Conservation (phyloP, 1,140 invertebrate genomes). For the Archegozetes longisetosus region DNA sequence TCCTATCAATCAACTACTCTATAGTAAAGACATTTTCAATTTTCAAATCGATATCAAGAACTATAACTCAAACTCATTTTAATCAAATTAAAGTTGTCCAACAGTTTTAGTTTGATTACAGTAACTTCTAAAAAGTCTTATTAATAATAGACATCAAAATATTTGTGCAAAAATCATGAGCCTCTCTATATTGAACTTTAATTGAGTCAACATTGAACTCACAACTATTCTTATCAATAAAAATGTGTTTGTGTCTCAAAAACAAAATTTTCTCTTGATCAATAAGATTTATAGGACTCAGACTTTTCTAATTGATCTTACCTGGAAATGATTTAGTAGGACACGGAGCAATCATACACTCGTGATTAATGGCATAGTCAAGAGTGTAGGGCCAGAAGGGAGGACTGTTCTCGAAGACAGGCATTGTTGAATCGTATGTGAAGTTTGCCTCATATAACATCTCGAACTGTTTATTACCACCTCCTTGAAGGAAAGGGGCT, state of each 20-base stretch:
- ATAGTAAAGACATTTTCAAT: no score
- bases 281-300: no score
- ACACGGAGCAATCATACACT: conserved; percentile 56
- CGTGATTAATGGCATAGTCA: conserved; percentile 44
- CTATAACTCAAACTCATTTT: no score
- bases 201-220: neutral
- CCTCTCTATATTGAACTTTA: no score
- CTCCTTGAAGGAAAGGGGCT: conserved; percentile 30
- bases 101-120: no score
- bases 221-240: neutral
- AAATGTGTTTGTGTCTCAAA: neutral
- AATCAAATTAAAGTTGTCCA: no score
- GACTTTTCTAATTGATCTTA: no score
- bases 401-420: conserved; percentile 49
- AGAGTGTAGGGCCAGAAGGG: conserved; percentile 71
- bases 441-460: conserved; percentile 28
- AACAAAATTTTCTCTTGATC: no score
- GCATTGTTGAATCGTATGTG: conserved; percentile 30
- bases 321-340: conserved; percentile 64
- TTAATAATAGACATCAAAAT: no score
- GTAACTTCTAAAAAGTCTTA: no score
- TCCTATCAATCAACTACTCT: neutral
- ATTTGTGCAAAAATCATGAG: no score
- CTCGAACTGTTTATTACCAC: conserved; percentile 28
- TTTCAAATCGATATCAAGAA: no score